Conservation (phyloP, 2,797 vertebrate genomes). For the Mus minutoides region DNA sequence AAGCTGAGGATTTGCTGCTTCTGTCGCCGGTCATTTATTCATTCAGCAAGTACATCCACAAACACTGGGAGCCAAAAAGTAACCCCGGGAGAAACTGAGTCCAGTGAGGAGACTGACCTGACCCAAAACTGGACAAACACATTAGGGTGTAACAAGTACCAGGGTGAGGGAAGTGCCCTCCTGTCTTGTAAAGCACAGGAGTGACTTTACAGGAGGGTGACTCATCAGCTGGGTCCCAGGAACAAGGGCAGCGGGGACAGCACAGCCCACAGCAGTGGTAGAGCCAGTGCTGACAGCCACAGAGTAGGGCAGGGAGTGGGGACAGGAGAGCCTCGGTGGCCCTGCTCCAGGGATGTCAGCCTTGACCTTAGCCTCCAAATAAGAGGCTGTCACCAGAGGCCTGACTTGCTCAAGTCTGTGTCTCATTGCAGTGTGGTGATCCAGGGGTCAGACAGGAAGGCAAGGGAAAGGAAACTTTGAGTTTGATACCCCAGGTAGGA, state of each 20-base stretch:
- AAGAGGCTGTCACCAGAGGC: background rate
- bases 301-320: background rate
- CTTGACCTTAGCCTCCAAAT: background rate
- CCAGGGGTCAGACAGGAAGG: background rate
- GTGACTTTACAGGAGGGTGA: background rate
- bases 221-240: background rate
- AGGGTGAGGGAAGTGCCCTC: constrained; percentile 5
- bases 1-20: constrained; percentile 41
- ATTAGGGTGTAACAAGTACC: background rate
- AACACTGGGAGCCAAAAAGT: constrained; percentile 27
- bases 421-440: background rate
- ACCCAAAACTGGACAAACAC: constrained; percentile 3
- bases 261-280: background rate
- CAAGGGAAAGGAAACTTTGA: background rate
- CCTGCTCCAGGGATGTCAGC: background rate
- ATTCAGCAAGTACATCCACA: constrained; percentile 56
- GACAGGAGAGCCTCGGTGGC: background rate
- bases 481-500: background rate
- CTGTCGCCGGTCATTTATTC: constrained; percentile 4
- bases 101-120: constrained; percentile 50
- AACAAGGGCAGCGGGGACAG: background rate
- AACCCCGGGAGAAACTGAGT: constrained; percentile 39
- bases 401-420: background rate
- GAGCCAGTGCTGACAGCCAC: background rate
- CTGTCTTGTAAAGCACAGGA: constrained; percentile 5